These are phyloP conservation scores for Dasysyrphus albostriatus DNA, from an alignment of 2,888 invertebrate species.

Conservation along the genomic window DNA sequence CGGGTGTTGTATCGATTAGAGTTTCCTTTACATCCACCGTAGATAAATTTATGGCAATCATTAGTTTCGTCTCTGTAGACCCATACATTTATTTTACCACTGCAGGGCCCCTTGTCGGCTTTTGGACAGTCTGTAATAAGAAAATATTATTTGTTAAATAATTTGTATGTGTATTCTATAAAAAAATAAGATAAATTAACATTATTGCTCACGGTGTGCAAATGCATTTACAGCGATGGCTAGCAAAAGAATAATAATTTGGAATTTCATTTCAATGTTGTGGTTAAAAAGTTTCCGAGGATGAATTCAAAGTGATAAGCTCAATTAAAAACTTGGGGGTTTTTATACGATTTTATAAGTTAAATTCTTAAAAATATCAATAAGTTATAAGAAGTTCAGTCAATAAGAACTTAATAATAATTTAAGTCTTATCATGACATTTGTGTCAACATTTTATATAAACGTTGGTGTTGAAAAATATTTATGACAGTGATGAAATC, in stretches of 20 bases:
- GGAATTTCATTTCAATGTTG: background rate
- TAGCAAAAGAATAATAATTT: background rate
- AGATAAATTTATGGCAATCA: background rate
- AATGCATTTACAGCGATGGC: background rate
- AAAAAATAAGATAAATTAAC: too few relatives aligned
- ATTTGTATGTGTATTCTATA: too few relatives aligned
- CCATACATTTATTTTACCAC: background rate
- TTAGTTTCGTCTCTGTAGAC: constrained; percentile 1
- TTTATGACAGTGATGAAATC: too few relatives aligned
- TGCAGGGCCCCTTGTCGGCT: background rate
- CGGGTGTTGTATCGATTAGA: background rate
- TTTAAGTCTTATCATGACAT: too few relatives aligned
- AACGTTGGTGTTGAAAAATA: too few relatives aligned
- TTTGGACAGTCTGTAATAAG: background rate
- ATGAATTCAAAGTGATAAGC: background rate
- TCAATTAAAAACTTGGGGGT: background rate
- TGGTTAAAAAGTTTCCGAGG: background rate
- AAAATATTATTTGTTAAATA: too few relatives aligned
- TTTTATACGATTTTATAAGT: background rate
- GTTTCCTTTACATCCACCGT: constrained; percentile 7
- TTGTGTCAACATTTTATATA: too few relatives aligned
- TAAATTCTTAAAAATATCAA: too few relatives aligned
- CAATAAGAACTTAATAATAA: too few relatives aligned
- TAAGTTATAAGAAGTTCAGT: too few relatives aligned
- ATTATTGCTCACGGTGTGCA: constrained; percentile 4